Percentiles rank a stretch among this genome's conserved stretches.
These are phyloP conservation scores for Sapayoa aenigma DNA, from an alignment of 2,113 vertebrate species.

Conservation along the genomic window DNA sequence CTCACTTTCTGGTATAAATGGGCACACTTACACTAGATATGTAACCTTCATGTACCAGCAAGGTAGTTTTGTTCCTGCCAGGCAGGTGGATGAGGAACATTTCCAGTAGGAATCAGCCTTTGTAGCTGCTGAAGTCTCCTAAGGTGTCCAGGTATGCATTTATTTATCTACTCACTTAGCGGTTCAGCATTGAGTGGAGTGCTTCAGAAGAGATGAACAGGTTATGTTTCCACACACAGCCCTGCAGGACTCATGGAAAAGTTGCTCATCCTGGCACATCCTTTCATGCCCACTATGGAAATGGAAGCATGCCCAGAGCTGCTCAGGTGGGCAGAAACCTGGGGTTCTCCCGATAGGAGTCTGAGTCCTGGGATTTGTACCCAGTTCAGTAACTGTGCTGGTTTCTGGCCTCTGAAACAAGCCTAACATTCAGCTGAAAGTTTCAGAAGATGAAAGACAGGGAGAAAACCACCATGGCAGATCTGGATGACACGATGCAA, in stretches of 20 bases:
- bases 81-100: neutral
- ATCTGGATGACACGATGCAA: neutral
- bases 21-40: neutral
- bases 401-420: neutral
- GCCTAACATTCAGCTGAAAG: neutral
- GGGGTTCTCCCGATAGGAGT: neutral
- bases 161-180: neutral
- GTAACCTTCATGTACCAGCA: neutral
- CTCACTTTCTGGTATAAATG: neutral
- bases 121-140: neutral
- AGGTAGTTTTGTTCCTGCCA: neutral
- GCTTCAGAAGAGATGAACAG: neutral
- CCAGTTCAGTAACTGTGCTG: neutral
- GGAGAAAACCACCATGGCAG: neutral
- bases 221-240: neutral
- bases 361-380: neutral
- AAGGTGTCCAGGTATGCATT: neutral
- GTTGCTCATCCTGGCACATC: rapidly evolving
- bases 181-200: neutral
- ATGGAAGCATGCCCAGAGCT: neutral
- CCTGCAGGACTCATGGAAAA: neutral
- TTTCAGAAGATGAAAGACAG: neutral
- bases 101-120: neutral
- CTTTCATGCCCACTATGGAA: neutral
- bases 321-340: neutral